Base-by-base conservation (phyloP, 64 coral and sea anemone species). In the Dendrophyllia cribrosa region DNA sequence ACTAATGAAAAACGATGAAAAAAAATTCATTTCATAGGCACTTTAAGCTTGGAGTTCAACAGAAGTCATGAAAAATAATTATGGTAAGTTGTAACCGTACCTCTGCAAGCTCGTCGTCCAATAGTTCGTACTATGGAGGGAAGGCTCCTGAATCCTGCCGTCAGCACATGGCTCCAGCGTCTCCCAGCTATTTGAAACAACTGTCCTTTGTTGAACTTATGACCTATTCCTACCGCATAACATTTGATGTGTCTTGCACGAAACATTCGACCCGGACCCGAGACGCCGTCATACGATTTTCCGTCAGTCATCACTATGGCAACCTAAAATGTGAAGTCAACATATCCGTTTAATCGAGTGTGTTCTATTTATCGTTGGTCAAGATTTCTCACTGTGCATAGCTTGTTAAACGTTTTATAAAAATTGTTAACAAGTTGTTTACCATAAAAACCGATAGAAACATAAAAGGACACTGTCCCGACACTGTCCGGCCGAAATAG, bases 241-340 rank as follows among this genome's bases (percentile, higher is more conserved):
- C 91, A 59, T 13, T 79, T 79, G 20, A 83, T 82, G 63, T 81
- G 63, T 17, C 5, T 25, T 26, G 76, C 69, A 66, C 92, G 78
- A 59, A 94, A 88, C 24, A 23, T 7, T 3, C 56, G 78, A 5
- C 77, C 67, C 66, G 68, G 24, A 58, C 2, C 4, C 34, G 14
- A 43, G 1, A 94, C 86, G 21, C 21, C 63, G 73, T 94, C 92
- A 50, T n/a, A 26, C 13, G 92, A 94, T 51, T 43, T 47, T 4
- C 92, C 92, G 66, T 94, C 92, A 17, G 92, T 94, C 66, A 94
- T 64, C 16, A 94, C 79, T 83, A 96, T 48, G 44, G 44, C 79
- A 83, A 83, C 79, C 79, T 83, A 48, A 16, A 17, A 22, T 13
- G 19, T 75, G 4, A 50, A 75, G 15, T 16, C 44, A 50, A 48